These are phyloP conservation scores for Emys orbicularis DNA, from an alignment of 2,797 vertebrate genomes.

Conservation along the genomic window DNA sequence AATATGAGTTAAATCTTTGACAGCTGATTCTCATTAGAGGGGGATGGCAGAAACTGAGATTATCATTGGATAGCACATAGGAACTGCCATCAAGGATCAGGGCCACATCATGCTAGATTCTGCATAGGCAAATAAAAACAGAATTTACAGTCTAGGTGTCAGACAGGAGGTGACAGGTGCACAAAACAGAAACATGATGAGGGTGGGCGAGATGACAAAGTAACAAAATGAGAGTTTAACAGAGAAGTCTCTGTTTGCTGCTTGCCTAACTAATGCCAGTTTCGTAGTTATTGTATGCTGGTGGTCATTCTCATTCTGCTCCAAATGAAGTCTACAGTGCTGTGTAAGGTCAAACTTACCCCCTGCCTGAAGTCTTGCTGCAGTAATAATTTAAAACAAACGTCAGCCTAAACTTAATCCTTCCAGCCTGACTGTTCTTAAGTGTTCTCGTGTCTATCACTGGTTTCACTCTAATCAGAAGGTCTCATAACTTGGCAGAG, in stretches of 20 bases:
- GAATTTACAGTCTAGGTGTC: slow-evolving; percentile 25
- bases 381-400: background rate
- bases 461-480: background rate
- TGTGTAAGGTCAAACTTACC: background rate
- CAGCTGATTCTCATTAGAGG: slow-evolving; percentile 14
- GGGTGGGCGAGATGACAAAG: rapidly evolving
- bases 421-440: background rate
- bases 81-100: background rate
- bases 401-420: rapidly evolving
- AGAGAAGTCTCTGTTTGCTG: background rate
- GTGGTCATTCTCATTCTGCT: background rate
- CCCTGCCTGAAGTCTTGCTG: background rate
- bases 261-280: background rate
- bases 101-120: background rate
- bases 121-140: slow-evolving; percentile 13
- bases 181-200: background rate
- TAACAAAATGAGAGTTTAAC: background rate
- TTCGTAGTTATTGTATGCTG: background rate
- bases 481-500: background rate
- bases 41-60: slow-evolving; percentile 54
- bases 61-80: slow-evolving; percentile 16
- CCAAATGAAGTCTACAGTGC: background rate
- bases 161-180: background rate
- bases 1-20: slow-evolving; percentile 17
- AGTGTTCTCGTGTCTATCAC: background rate